Base-by-base conservation (phyloP, 2,888 invertebrate species). In the Marronus borbonicus region DNA sequence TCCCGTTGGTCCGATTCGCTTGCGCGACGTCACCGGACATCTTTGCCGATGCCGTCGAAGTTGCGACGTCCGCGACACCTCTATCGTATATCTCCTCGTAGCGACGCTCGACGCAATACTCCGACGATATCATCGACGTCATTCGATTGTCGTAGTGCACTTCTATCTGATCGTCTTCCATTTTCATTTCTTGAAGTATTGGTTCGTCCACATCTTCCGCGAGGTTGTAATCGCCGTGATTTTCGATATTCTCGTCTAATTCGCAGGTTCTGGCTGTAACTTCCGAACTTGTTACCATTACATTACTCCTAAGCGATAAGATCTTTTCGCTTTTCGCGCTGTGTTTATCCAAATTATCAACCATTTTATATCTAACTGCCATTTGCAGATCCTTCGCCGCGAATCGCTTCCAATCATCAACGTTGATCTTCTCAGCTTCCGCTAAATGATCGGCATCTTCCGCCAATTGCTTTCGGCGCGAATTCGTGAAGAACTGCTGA, bases 111-210 rank as follows among this genome's bases (percentile, higher is more conserved):
- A 60, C 60, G 60, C 44, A 60, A 24, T 44, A 62, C 44, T 74
- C 62, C 24, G 72, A 74, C 1, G 72, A 74, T 14, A 20, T 44
- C 7, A 24, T 17, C 20, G 28, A 14, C 1, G 20, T 12, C 12
- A 36, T 24, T 12, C 50, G 62, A 49, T 66, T 76, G n/a, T 76
- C 76, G 76, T 66, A 76, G 24, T 68, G 76, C 7, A 76, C 44
- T 12, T 66, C 44, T 20, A 76, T 68, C 3, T 2, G n/a, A 17
- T 60, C 62, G 20, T 50, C 65, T 20, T 52, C 44, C n/a, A 36
- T 14, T 3, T 49, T 50, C n/a, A 10, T 50, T n/a, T 12, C 12
- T 14, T 50, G 14, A n/a, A 10, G 50, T 1, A 10, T 50, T 50
- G 14, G 12, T 3, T 5, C 10, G 10, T 50, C 50, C 50, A 1